Conservation (phyloP, 2,888 invertebrate genomes). For the Microplitis manilae region DNA sequence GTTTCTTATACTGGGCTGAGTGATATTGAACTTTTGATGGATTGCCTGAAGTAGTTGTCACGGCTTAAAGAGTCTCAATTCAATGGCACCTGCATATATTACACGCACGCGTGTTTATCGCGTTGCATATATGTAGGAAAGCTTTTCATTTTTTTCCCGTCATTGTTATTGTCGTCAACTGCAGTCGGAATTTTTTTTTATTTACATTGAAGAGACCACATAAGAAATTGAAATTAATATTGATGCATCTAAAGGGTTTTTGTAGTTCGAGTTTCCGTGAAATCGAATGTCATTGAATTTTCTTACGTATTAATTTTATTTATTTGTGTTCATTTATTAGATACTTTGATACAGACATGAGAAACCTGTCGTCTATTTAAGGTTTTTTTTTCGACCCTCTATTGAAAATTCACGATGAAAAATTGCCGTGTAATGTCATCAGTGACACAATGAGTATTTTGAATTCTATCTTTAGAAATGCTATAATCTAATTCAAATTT, state of each 20-base stretch:
- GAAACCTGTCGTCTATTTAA: slow-evolving; percentile 1
- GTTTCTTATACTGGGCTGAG: slow-evolving; percentile 37
- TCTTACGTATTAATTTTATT: neutral
- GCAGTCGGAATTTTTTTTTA: slow-evolving; percentile 7
- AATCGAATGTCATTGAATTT: slow-evolving; percentile 35
- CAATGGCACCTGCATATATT: slow-evolving; percentile 53
- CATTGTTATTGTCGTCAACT: slow-evolving; percentile 17
- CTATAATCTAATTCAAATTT: neutral
- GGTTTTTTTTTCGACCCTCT: neutral
- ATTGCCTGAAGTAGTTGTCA: slow-evolving; percentile 54
- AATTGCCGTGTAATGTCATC: neutral
- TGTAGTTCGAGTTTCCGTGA: slow-evolving; percentile 32
- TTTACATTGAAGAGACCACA: neutral
- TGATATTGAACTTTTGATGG: slow-evolving; percentile 58
- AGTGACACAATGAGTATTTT: neutral
- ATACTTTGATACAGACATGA: slow-evolving; percentile 13
- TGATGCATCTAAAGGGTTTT: slow-evolving; percentile 35
- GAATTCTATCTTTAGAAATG: neutral
- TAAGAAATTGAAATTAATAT: slow-evolving; percentile 11
- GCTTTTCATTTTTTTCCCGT: slow-evolving; percentile 26
- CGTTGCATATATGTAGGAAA: slow-evolving; percentile 28
- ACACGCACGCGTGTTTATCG: slow-evolving; percentile 44
- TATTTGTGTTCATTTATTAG: slow-evolving; percentile 36
- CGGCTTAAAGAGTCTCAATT: slow-evolving; percentile 42
- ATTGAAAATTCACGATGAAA: neutral